Evolutionary conservation across 2,888 invertebrate species (phyloP), one percentile per base, ranked within the genome.

Genomic region (Mythimna albipuncta): DNA sequence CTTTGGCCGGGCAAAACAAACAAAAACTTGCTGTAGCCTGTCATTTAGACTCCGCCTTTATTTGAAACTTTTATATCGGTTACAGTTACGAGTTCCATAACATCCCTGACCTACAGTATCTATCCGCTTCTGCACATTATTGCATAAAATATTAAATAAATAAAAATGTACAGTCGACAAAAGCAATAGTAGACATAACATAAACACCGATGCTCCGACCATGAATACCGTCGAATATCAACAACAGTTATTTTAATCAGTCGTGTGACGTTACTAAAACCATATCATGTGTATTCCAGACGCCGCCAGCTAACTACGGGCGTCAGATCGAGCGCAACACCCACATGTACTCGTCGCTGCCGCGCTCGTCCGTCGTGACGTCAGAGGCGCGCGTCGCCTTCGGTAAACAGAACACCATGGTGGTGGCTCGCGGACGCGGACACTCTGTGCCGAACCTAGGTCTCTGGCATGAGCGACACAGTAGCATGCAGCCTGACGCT

Each of bases 401-500:
- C 96, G 98, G 98, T 98, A 98, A 96, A 96, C 93, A 90, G 87
- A 86, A 89, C 90, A 93, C 70, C 74, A 77, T 82, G 87, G 86
- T 84, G 87, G 86, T 84, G 86, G 86, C 87, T 77, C 93, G 95
- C 90, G 95, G 94, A 81, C 97, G 97, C 96, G 98, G 98, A 95
- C 98, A 97, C 91, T 99, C 99, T 90, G 98, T 99, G 93, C 99
- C 99, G 90, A 98, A 98, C 97, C 96, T 99, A 98, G 99, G 99
- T 99, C 94, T 93, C 90, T 93, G 85, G 88, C 86, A 85, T 81
- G 68, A 85, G 81, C 85, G 77, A 85, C 79, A 83, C 81, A 54
- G 83, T 88, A 55, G 79, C 79, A 80, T 80, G 82, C 68, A n/a
- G 10, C 38, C 64, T 74, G 54, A 52, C 35, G 38, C 64, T 21